A percentile compares a stretch with the other conserved stretches of the same genome.
Evolutionary conservation across 2,113 vertebrate species (phyloP).

Genomic region (Lynx canadensis): DNA sequence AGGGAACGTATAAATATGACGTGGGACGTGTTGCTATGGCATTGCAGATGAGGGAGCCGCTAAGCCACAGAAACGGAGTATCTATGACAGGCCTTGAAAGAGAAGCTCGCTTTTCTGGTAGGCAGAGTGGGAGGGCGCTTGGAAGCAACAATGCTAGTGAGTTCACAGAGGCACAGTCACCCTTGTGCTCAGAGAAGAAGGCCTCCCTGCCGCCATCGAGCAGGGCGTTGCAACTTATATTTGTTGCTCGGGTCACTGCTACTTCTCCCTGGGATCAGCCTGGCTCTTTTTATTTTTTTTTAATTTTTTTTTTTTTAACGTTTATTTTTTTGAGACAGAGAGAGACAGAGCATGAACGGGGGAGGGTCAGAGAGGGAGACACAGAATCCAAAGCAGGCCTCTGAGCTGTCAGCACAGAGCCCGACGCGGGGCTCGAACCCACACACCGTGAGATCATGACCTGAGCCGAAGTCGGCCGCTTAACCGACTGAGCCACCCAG

Average conservation of each 20-base stretch:
- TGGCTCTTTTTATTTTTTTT: background rate
- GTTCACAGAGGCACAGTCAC: fast-evolving
- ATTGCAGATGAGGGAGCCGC: background rate
- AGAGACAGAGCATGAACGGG: too few relatives aligned
- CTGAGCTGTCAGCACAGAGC: too few relatives aligned
- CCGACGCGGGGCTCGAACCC: too few relatives aligned
- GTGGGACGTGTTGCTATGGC: fast-evolving
- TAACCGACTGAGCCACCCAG: too few relatives aligned
- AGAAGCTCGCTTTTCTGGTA: background rate
- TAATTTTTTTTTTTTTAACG: too few relatives aligned
- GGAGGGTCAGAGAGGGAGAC: too few relatives aligned
- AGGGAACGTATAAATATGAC: fast-evolving
- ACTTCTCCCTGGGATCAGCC: background rate
- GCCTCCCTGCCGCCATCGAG: fast-evolving
- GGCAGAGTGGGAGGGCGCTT: too few relatives aligned
- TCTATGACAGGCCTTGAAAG: background rate
- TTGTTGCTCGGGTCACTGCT: background rate
- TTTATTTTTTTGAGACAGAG: too few relatives aligned
- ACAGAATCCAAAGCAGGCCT: too few relatives aligned
- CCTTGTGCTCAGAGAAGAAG: background rate
- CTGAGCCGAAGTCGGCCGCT: too few relatives aligned
- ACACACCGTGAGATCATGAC: too few relatives aligned
- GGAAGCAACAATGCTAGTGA: background rate
- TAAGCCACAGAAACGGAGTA: background rate
- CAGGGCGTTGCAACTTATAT: background rate